phyloP scores from a whole-genome alignment of 2,888 invertebrate genomes.

The Xanthia icteritia region DNA sequence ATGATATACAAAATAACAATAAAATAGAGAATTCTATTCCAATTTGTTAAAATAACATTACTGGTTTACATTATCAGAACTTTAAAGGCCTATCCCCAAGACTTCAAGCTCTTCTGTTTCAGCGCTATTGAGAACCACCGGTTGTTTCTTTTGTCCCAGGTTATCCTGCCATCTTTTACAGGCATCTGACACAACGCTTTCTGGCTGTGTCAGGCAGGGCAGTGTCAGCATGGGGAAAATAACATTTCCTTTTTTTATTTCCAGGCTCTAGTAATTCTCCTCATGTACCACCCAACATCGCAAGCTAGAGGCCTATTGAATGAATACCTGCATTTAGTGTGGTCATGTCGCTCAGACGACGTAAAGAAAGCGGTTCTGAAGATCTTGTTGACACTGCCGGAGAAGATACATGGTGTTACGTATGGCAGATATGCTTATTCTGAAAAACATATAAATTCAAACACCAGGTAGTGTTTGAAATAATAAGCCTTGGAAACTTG shows the following conservation, averaged over 20 bases:
- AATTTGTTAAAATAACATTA: background rate
- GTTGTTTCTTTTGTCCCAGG: too few relatives aligned
- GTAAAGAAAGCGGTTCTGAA: constrained; percentile 84
- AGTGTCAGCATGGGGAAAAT: background rate
- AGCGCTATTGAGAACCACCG: too few relatives aligned
- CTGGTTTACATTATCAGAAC: too few relatives aligned
- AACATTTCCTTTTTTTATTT: constrained; percentile 57
- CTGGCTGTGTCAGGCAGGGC: background rate
- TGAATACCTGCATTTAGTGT: constrained; percentile 84
- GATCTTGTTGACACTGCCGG: constrained; percentile 76
- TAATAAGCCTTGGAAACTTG: background rate
- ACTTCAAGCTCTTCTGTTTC: background rate
- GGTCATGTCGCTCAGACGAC: constrained; percentile 79
- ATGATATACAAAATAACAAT: background rate
- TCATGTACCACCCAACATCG: constrained; percentile 85
- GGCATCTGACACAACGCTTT: background rate
- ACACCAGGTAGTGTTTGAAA: background rate
- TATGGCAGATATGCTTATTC: constrained; percentile 36
- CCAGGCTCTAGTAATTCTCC: constrained; percentile 81
- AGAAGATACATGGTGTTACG: constrained; percentile 70
- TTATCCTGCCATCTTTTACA: background rate
- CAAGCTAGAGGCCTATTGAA: constrained; percentile 77
- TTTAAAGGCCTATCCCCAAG: background rate
- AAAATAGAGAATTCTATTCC: background rate
- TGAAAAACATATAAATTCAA: background rate